These are phyloP conservation scores for Netelia virgata DNA, from an alignment of 2,888 invertebrate genomes.

Conservation along the genomic window DNA sequence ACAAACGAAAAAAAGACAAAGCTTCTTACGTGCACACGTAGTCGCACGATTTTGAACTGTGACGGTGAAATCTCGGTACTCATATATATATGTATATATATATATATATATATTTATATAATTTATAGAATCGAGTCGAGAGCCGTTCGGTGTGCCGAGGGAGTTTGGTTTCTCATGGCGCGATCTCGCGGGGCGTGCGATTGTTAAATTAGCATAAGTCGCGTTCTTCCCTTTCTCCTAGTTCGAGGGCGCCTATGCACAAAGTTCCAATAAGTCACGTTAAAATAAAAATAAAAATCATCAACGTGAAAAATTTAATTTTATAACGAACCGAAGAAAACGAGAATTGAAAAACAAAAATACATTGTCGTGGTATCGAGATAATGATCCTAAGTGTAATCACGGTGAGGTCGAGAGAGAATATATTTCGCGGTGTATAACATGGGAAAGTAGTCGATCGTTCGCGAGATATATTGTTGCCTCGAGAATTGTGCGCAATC, in stretches of 20 bases:
- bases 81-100: too few relatives aligned
- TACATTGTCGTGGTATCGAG: constrained; percentile 48
- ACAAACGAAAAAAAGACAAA: neutral
- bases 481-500: constrained; percentile 19
- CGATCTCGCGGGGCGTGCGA: constrained; percentile 74
- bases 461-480: constrained; percentile 51
- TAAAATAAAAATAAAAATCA: constrained; percentile 32
- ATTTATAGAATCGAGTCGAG: constrained; percentile 63
- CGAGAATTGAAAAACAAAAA: constrained; percentile 27
- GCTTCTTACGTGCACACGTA: neutral
- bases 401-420: neutral
- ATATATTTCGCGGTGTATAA: neutral
- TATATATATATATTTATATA: too few relatives aligned
- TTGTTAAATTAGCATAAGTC: constrained; percentile 80
- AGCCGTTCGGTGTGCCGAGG: constrained; percentile 65
- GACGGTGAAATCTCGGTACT: neutral
- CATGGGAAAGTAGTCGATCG: constrained; percentile 46
- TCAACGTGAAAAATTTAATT: constrained; percentile 39
- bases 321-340: constrained; percentile 41
- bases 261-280: neutral
- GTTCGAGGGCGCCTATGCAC: constrained; percentile 14
- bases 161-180: constrained; percentile 64
- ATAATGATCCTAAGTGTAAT: constrained; percentile 39
- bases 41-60: neutral
- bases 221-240: constrained; percentile 54